Evolutionary conservation across 2,888 invertebrate species (phyloP).

Genomic region (Plagodis dolabraria): DNA sequence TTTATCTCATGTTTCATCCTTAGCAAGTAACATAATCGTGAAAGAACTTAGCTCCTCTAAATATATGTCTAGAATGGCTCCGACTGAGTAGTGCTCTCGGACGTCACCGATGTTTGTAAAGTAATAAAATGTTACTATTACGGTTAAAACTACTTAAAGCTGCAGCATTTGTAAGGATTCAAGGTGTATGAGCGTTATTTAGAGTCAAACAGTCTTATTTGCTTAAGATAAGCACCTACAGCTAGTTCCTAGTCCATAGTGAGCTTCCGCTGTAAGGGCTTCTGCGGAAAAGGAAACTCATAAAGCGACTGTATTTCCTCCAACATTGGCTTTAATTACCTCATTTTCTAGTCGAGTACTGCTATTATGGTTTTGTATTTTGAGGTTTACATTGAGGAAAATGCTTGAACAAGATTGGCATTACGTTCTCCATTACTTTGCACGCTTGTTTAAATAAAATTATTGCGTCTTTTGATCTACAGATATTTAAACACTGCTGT

Average conservation of each 20-base stretch:
- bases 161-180: too few relatives aligned
- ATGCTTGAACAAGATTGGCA: too few relatives aligned
- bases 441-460: too few relatives aligned
- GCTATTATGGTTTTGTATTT: background rate
- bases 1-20: conserved; percentile 1
- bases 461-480: too few relatives aligned
- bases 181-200: too few relatives aligned
- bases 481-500: too few relatives aligned
- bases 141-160: conserved; percentile 3
- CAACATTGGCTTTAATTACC: background rate
- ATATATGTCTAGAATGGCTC: conserved; percentile 1
- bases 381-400: background rate
- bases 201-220: background rate
- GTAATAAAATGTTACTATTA: conserved; percentile 4
- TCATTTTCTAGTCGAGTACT: background rate
- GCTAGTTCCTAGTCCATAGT: background rate
- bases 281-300: conserved; percentile 1
- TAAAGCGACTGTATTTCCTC: conserved; percentile 2
- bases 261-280: conserved; percentile 3
- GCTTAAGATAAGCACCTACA: conserved; percentile 5
- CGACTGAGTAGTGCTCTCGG: background rate
- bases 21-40: background rate
- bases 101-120: background rate
- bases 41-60: background rate
- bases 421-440: too few relatives aligned